phyloP scores from a whole-genome alignment of 2,888 invertebrate genomes.

The Xylota segnis region DNA sequence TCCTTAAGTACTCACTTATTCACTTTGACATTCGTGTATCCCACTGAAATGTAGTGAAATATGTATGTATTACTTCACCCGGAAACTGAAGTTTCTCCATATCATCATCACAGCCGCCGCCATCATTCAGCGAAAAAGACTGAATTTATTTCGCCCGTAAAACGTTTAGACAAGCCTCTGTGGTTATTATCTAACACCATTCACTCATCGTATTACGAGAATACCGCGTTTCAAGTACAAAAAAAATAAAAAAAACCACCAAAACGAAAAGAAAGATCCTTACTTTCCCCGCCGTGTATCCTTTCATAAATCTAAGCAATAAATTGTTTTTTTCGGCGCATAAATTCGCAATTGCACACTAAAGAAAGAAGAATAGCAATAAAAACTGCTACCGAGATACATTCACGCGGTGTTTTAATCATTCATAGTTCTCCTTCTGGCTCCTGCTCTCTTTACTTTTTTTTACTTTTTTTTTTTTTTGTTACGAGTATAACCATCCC shows the following conservation, averaged over 20 bases:
- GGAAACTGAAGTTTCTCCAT: not conserved
- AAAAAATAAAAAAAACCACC: too few relatives aligned
- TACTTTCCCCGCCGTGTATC: not conserved
- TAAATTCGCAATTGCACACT: conserved; percentile 36
- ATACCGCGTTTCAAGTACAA: not conserved
- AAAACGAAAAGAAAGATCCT: conserved; percentile 43
- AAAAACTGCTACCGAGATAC: conserved; percentile 47
- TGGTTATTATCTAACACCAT: conserved; percentile 54
- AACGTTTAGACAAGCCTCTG: conserved; percentile 61
- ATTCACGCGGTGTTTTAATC: conserved; percentile 59
- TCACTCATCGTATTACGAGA: conserved; percentile 5
- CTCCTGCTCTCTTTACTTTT: not conserved
- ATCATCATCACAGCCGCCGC: not conserved
- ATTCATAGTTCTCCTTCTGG: conserved; percentile 53
- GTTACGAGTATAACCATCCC: not conserved
- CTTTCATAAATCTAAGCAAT: conserved; percentile 77
- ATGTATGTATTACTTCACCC: conserved; percentile 17
- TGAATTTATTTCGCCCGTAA: conserved; percentile 58
- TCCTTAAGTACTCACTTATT: conserved; percentile 18
- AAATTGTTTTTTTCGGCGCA: conserved; percentile 58
- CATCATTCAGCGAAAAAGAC: not conserved
- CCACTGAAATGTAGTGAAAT: conserved; percentile 27
- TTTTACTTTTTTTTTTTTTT: too few relatives aligned
- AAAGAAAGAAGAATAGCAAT: conserved; percentile 41
- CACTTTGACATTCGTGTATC: conserved; percentile 34